A percentile compares a stretch with the other conserved stretches of the same genome.
Conservation (phyloP, 2,888 invertebrate species). For the Lithophane semibrunnea region DNA sequence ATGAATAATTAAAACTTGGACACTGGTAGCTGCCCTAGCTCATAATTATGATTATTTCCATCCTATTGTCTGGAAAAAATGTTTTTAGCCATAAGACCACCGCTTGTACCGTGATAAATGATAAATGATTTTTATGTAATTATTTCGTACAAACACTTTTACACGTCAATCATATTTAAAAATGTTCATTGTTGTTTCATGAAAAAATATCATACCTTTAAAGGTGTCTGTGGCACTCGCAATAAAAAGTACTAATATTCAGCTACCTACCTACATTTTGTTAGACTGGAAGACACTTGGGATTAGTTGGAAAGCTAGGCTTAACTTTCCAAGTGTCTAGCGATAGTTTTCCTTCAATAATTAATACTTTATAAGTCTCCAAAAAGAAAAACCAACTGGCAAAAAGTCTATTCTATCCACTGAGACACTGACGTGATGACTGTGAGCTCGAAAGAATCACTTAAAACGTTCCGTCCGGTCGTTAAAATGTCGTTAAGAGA, state of each 20-base stretch:
- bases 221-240: not conserved
- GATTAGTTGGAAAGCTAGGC: not conserved
- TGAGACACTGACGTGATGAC: constrained; percentile 13
- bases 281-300: no score
- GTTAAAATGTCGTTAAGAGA: constrained; percentile 67
- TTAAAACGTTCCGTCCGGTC: constrained; percentile 55
- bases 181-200: no score
- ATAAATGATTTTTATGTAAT: no score
- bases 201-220: not conserved
- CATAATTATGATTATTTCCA: not conserved
- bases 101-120: not conserved
- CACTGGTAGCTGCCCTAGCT: not conserved
- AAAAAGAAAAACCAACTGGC: not conserved
- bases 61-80: not conserved
- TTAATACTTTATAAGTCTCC: not conserved
- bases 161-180: no score
- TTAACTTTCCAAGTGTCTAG: not conserved
- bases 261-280: not conserved
- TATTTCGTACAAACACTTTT: not conserved
- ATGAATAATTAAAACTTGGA: no score
- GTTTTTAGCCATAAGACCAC: not conserved
- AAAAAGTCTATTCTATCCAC: constrained; percentile 1
- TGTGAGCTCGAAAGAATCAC: constrained; percentile 57
- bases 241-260: not conserved
- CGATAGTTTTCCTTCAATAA: not conserved